Evolutionary conservation across 2,888 invertebrate genomes (phyloP), one percentile per base, ranked within the genome.

Genomic region (Cheilosia pagana): DNA sequence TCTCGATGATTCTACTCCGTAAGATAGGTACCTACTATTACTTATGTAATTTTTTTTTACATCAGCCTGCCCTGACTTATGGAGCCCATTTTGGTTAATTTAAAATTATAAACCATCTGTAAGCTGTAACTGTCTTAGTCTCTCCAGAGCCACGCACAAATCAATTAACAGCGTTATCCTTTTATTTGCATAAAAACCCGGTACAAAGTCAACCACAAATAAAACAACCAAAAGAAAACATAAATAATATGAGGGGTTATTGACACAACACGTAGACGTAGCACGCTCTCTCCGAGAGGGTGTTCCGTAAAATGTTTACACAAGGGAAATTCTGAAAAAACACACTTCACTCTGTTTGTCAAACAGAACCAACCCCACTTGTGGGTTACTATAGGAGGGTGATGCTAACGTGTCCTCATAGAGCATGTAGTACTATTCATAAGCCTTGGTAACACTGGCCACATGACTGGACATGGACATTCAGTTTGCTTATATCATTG

Each of bases 381-480:
- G 41, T 21, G 43, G 53, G 19, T 3, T 19, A 41, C 25, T 8
- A 16, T 8, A 16, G 28, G 43, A 23, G 53, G 53, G 3, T 53
- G 19, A n/a, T 28, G 12, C 57, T 8, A 8, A 71, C 25, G 23
- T 57, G 3, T 12, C 3, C 3, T 12, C 12, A 12, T 3, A 35
- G 0, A 35, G 3, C 35, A 35, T 35, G 35, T 21, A 3, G 0
- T 10, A 55, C 28, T 10, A 14, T 55, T 12, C 10, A 1, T 14
- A 21, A 7, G 31, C 39, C 14, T 48, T 81, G 70, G 83, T 43
- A 78, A 83, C 78, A 68, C 74, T 41, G 45, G 16, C 12, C 21
- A 21, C 23, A 65, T 60, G 28, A n/a, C 28, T 55, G 45, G 28
- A 52, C 45, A 28, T 43, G 21, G 28, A 28, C 8, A 28, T 28